These are phyloP conservation scores for Anastatus disparis DNA, from an alignment of 1,140 invertebrate species.

Conservation along the genomic window DNA sequence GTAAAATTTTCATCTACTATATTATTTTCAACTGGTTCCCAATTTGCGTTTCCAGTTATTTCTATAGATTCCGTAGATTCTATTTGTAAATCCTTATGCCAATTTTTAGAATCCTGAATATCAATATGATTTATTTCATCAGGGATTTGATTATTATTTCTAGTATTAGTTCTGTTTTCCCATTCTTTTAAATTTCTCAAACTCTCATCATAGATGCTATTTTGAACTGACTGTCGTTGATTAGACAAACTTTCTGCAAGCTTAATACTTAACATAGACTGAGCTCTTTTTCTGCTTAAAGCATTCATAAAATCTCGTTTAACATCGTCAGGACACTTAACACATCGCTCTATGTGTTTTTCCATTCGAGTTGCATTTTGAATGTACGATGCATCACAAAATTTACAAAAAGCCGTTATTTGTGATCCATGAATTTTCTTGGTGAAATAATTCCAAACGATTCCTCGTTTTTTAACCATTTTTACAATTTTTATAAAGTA, in stretches of 20 bases:
- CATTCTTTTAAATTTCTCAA: not conserved
- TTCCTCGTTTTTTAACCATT: constrained; percentile 59
- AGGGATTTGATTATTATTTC: not conserved
- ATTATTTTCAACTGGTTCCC: constrained; percentile 30
- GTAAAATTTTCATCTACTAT: not conserved
- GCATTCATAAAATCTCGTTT: constrained; percentile 54
- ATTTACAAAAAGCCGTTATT: constrained; percentile 59
- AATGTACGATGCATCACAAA: constrained; percentile 57
- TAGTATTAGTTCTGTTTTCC: not conserved
- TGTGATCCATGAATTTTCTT: constrained; percentile 58
- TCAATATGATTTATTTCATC: not conserved
- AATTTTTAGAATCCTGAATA: not conserved
- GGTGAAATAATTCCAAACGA: constrained; percentile 59
- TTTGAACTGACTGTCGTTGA: not conserved
- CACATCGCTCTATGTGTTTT: constrained; percentile 55
- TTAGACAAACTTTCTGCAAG: constrained; percentile 43
- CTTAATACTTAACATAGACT: constrained; percentile 42
- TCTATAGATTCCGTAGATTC: constrained; percentile 18
- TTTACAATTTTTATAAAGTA: constrained; percentile 5
- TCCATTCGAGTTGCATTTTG: constrained; percentile 61
- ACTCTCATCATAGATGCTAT: not conserved
- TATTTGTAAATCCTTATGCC: constrained; percentile 10
- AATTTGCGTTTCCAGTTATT: constrained; percentile 24
- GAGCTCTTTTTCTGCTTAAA: constrained; percentile 51
- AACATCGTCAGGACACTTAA: constrained; percentile 54